Percentiles rank a stretch among this genome's conserved stretches.
Evolutionary conservation across 2,797 vertebrate genomes (phyloP).

Genomic region (Caiman crocodilus): DNA sequence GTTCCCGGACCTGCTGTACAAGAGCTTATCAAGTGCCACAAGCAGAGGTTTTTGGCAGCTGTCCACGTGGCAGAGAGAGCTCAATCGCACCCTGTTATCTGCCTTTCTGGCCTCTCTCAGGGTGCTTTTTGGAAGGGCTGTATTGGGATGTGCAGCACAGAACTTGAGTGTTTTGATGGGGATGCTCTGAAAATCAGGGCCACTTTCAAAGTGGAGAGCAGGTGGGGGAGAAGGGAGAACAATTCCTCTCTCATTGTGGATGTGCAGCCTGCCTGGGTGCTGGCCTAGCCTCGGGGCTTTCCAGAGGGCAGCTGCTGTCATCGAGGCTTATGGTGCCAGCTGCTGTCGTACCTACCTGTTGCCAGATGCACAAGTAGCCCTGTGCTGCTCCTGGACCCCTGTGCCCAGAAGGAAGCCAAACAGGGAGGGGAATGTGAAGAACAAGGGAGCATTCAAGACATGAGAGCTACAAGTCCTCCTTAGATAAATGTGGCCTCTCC

Average conservation of each 20-base stretch:
- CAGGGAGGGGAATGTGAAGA: neutral
- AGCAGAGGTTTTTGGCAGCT: constrained; percentile 57
- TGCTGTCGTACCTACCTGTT: neutral
- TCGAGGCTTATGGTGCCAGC: neutral
- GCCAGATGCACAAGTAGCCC: rapidly evolving
- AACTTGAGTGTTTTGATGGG: neutral
- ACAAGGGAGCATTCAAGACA: neutral
- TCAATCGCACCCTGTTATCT: neutral
- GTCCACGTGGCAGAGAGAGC: neutral
- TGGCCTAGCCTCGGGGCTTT: neutral
- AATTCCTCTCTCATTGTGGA: rapidly evolving
- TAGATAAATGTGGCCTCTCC: neutral
- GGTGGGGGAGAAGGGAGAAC: neutral
- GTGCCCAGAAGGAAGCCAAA: neutral
- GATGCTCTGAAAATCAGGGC: rapidly evolving
- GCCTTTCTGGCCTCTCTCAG: neutral
- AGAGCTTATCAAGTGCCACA: constrained; percentile 56
- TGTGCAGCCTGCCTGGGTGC: neutral
- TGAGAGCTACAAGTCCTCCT: neutral
- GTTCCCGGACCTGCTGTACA: constrained; percentile 13
- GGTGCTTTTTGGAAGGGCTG: neutral
- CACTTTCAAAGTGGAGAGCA: neutral
- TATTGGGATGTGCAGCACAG: neutral
- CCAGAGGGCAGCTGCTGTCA: neutral
- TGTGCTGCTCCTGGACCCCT: neutral